Conservation (phyloP, 2,888 invertebrate species). For the Stenotaenia linearis region DNA sequence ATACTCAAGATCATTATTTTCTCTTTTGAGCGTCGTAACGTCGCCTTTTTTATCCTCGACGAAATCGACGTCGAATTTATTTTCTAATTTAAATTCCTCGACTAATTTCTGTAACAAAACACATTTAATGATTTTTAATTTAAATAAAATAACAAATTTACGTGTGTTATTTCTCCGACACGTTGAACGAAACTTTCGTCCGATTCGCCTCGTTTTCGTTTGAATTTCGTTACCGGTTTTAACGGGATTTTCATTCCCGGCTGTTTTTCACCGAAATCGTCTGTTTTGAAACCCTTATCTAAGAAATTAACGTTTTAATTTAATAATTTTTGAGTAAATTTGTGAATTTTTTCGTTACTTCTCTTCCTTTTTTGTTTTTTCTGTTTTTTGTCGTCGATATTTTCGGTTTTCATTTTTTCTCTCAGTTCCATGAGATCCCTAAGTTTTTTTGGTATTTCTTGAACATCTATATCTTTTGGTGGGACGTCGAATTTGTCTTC, state of each 20-base stretch:
- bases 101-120: not conserved
- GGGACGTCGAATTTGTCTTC: not conserved
- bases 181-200: not conserved
- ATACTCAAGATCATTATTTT: not conserved
- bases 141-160: not conserved
- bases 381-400: not conserved
- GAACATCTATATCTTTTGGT: slow-evolving; percentile 19
- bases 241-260: not conserved
- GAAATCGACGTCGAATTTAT: not conserved
- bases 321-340: too few relatives aligned
- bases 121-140: not conserved
- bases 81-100: not conserved
- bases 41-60: not conserved
- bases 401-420: not conserved
- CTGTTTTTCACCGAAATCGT: not conserved
- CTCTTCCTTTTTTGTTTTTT: not conserved
- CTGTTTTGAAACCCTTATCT: not conserved
- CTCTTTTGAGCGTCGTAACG: not conserved
- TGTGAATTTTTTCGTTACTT: not conserved
- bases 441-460: slow-evolving; percentile 31
- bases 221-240: not conserved
- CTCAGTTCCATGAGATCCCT: slow-evolving; percentile 17
- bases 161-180: not conserved
- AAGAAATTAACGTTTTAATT: not conserved
- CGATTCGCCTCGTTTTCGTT: not conserved